These are phyloP conservation scores for Xylota segnis DNA, from an alignment of 2,888 invertebrate genomes.

Conservation along the genomic window DNA sequence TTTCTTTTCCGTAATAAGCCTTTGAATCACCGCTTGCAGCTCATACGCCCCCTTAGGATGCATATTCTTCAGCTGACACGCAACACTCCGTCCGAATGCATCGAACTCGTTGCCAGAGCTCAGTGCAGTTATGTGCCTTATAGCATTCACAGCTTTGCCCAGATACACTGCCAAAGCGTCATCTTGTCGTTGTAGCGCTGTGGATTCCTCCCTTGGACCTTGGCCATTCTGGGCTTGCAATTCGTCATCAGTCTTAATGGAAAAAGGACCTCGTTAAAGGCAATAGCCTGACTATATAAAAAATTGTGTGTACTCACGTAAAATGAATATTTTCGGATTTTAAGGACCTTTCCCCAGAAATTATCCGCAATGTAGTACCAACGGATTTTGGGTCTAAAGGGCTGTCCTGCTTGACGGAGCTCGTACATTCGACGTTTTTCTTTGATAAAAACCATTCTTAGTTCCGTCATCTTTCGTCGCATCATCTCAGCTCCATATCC, in stretches of 20 bases:
- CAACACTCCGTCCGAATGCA: conserved; percentile 2
- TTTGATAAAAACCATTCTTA: not conserved
- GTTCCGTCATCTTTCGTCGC: not conserved
- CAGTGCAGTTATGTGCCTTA: not conserved
- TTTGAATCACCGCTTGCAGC: not conserved
- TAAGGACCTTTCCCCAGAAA: not conserved
- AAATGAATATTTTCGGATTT: not conserved
- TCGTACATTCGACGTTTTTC: conserved; percentile 21
- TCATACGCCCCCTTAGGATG: not conserved
- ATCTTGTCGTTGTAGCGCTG: not conserved
- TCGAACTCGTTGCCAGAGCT: conserved; percentile 5
- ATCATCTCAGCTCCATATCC: conserved; percentile 9
- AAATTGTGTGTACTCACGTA: conserved; percentile 15
- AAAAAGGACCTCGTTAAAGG: too few relatives aligned
- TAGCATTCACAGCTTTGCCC: not conserved
- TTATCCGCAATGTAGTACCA: not conserved
- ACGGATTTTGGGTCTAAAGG: not conserved
- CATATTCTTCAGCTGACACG: not conserved
- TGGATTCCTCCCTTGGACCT: not conserved
- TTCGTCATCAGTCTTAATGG: too few relatives aligned
- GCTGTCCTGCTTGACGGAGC: not conserved
- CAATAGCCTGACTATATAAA: too few relatives aligned
- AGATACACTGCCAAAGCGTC: not conserved
- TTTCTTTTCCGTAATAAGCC: not conserved
- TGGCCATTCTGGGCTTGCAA: too few relatives aligned